Evolutionary conservation across 2,797 vertebrate species (phyloP), one percentile per base, ranked within the genome.

Genomic region (Amazona ochrocephala): DNA sequence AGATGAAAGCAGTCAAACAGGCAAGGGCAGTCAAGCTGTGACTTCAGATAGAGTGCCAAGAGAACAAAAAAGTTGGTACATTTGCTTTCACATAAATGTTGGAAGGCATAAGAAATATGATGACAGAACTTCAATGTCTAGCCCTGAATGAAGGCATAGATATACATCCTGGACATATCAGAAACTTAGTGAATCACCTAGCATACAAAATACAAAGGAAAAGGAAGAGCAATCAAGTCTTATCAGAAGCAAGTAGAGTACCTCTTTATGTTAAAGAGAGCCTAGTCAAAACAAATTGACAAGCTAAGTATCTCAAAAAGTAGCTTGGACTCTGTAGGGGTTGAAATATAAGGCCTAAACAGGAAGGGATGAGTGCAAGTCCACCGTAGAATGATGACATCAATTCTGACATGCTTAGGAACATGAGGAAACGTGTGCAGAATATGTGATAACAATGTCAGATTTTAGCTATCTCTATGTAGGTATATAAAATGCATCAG

Each of bases 41-140:
- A 77, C 16, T 73, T 86, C 24, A 67, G 75, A 79, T 2, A 68
- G 22, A 44, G 41, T 65, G 19, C 9, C 41, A 76, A 68, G 39
- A 67, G 16, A 84, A 48, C 16, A 78, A 83, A 29, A 51, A 45
- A 23, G 3, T 8, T 58, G 37, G 37, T 39, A 32, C 20, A 5
- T 5, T 4, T 37, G 29, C 32, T 73, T 84, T 26, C 30, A 45
- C 0, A 0, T 14, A 13, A 67, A 60, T 34, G 14, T 8, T 37
- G 37, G 26, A 61, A 77, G 32, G 13, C 30, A 10, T 56, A 87
- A 50, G 41, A 89, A 65, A 54, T 39, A 27, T 11, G 20, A 71
- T 0, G 0, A 13, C 0, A 9, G 44, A 41, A 60, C 23, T 27
- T 32, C 14, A 45, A n/a, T 27, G 17, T 23, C 34, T 45, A 48